These are phyloP conservation scores for Crypturellus tataupa DNA, from an alignment of 2,797 vertebrate genomes.

Conservation along the genomic window DNA sequence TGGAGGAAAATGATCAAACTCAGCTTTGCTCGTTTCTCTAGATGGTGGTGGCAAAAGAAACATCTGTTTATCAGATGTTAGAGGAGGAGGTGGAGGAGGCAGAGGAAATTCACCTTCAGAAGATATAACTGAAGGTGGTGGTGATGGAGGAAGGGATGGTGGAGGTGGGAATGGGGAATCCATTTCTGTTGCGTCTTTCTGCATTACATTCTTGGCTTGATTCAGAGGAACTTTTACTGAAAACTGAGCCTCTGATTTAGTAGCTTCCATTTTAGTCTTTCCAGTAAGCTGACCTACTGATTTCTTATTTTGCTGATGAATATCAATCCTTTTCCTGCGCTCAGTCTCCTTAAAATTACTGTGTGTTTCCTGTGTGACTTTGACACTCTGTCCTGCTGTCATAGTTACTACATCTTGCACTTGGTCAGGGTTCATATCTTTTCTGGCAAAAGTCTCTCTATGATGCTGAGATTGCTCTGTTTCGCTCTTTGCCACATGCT, in stretches of 20 bases:
- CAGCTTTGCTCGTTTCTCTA: slow-evolving; percentile 81
- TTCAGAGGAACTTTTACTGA: slow-evolving; percentile 75
- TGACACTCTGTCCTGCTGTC: slow-evolving; percentile 80
- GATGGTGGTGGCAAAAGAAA: slow-evolving; percentile 75
- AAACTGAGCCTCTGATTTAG: slow-evolving; percentile 75
- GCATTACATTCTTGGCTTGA: slow-evolving; percentile 73
- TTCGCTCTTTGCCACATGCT: slow-evolving; percentile 54
- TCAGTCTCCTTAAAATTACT: slow-evolving; percentile 40
- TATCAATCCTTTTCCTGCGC: slow-evolving; percentile 47
- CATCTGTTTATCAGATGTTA: slow-evolving; percentile 77
- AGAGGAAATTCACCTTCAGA: slow-evolving; percentile 85
- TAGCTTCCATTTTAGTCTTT: slow-evolving; percentile 62
- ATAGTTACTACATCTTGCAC: slow-evolving; percentile 57
- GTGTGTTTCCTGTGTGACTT: slow-evolving; percentile 17
- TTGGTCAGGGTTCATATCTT: slow-evolving; percentile 25
- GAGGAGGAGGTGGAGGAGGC: slow-evolving; percentile 84
- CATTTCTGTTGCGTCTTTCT: slow-evolving; percentile 78
- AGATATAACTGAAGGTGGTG: slow-evolving; percentile 69
- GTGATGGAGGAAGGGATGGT: slow-evolving; percentile 80
- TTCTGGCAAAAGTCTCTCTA: slow-evolving; percentile 39
- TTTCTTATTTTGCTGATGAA: slow-evolving; percentile 53
- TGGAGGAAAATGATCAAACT: slow-evolving; percentile 80
- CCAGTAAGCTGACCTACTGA: slow-evolving; percentile 18
- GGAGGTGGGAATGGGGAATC: slow-evolving; percentile 84
- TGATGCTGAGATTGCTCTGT: slow-evolving; percentile 19